A percentile compares a stretch with the other conserved stretches of the same genome.
phyloP scores from a whole-genome alignment of 2,113 vertebrate species.

The Progne subis region DNA sequence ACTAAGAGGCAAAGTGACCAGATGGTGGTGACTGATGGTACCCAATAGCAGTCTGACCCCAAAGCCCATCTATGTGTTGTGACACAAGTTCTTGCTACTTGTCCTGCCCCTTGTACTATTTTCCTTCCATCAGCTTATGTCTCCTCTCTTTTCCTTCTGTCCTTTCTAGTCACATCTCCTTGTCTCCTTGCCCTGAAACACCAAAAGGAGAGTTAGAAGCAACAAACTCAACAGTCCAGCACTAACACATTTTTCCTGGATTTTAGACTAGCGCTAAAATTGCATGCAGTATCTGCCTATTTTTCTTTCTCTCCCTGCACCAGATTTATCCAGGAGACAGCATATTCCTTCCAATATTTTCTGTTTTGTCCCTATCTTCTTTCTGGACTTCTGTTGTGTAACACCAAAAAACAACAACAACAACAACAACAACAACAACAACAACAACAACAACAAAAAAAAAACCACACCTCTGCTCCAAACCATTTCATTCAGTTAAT shows the following conservation, averaged over 20 bases:
- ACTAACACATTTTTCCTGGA: neutral
- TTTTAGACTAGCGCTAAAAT: neutral
- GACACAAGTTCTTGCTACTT: neutral
- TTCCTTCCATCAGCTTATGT: neutral
- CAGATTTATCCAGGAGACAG: neutral
- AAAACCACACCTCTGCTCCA: neutral
- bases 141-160: neutral
- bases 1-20: neutral
- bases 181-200: neutral
- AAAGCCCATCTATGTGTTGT: accelerated
- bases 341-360: neutral
- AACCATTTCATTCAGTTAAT: neutral
- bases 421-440: no score
- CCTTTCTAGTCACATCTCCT: neutral
- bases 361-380: neutral
- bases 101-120: neutral
- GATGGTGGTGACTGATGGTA: neutral
- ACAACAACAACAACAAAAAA: no score
- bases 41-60: neutral
- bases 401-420: neutral
- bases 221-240: neutral
- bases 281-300: neutral
- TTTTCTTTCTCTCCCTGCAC: neutral
- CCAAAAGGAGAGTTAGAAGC: neutral
- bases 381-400: neutral